Percentiles rank a stretch among this genome's conserved stretches.
Conservation (phyloP, 2,113 vertebrate genomes). For the Cnemophilus loriae region DNA sequence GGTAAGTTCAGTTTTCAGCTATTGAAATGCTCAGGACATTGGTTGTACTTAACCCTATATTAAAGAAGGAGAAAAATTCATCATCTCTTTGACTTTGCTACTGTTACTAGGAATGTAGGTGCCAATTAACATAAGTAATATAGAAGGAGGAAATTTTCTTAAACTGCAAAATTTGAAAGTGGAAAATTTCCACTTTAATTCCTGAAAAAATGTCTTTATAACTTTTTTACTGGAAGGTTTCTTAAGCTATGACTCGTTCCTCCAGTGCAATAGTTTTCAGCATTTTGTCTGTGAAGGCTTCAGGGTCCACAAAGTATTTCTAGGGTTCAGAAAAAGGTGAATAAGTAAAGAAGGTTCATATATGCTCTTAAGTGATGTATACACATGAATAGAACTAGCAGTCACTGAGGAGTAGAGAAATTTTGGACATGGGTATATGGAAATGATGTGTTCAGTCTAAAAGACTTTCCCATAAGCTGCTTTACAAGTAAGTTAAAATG, state of each 20-base stretch:
- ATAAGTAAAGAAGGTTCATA: not conserved
- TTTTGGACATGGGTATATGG: not conserved
- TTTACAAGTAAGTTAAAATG: not conserved
- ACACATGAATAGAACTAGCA: not conserved
- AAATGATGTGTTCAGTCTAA: not conserved
- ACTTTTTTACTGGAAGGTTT: not conserved
- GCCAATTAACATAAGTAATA: not conserved
- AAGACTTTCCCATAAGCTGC: not conserved
- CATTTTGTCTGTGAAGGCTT: not conserved
- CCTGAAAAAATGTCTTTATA: not conserved
- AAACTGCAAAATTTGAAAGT: not conserved
- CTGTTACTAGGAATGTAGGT: not conserved
- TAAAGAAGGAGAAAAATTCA: not conserved
- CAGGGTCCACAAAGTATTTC: not conserved
- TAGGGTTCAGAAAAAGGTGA: not conserved
- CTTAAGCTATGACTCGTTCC: not conserved
- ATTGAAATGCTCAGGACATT: not conserved
- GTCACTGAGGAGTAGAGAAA: not conserved
- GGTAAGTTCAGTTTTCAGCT: not conserved
- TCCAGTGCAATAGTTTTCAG: not conserved
- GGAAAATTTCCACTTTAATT: not conserved
- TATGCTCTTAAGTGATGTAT: not conserved
- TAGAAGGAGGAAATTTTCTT: not conserved
- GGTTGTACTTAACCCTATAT: not conserved
- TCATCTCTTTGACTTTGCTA: not conserved